Percentiles rank a stretch among this genome's conserved stretches.
Evolutionary conservation across 1,140 invertebrate species (phyloP).

Genomic region (Drosophila pruinosa): DNA sequence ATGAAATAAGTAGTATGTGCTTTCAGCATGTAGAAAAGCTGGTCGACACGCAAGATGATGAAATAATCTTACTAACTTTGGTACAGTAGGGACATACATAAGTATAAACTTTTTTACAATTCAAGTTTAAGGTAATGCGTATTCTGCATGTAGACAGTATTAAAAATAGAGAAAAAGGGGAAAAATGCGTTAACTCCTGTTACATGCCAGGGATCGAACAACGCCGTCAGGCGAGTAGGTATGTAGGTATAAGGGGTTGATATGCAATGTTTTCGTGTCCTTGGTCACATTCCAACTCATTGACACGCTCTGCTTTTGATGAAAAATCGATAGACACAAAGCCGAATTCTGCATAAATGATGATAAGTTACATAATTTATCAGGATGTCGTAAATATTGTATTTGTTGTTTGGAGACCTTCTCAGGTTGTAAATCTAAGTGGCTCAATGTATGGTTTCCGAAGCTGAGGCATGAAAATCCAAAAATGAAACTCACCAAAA

Average conservation of each 20-base stretch:
- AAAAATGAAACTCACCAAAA: too few species aligned
- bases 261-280: slow-evolving; percentile 62
- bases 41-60: slow-evolving; percentile 8
- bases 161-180: neutral
- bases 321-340: slow-evolving; percentile 65
- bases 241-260: neutral
- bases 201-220: slow-evolving; percentile 7
- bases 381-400: slow-evolving; percentile 74
- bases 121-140: slow-evolving; percentile 35
- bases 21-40: slow-evolving; percentile 20
- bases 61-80: slow-evolving; percentile 3
- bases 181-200: slow-evolving; percentile 25
- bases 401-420: too few species aligned
- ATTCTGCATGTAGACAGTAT: neutral
- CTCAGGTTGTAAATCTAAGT: too few species aligned
- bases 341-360: slow-evolving; percentile 23
- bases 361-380: slow-evolving; percentile 78
- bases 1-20: slow-evolving; percentile 46
- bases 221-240: neutral
- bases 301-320: slow-evolving; percentile 53
- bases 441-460: too few species aligned
- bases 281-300: slow-evolving; percentile 60
- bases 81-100: neutral
- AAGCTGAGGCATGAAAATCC: too few species aligned
- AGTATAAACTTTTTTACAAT: neutral